A percentile compares a stretch with the other conserved stretches of the same genome.
phyloP scores from a whole-genome alignment of 1,140 invertebrate genomes.

The Tetramorium simillimum region DNA sequence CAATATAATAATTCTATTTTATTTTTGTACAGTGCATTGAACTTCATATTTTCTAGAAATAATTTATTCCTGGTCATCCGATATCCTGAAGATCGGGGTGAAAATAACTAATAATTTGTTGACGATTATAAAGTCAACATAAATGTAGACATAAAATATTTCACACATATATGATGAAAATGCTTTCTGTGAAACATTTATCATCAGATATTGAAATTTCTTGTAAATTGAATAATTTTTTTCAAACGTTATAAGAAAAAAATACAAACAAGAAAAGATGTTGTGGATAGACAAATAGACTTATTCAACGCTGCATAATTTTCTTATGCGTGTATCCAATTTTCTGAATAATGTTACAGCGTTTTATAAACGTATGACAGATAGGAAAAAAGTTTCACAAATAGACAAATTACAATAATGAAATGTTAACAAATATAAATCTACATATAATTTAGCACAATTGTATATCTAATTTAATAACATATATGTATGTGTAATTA shows the following conservation, averaged over 20 bases:
- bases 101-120: conserved; percentile 18
- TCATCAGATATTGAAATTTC: conserved; percentile 10
- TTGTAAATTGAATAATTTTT: not conserved
- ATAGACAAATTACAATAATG: conserved; percentile 54
- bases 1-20: conserved; percentile 15
- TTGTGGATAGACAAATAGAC: conserved; percentile 29
- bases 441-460: conserved; percentile 57
- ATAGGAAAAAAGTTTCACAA: conserved; percentile 55
- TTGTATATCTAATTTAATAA: conserved; percentile 62
- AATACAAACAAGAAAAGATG: not conserved
- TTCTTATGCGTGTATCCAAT: conserved; percentile 50
- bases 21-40: conserved; percentile 31
- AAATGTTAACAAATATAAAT: conserved; percentile 47
- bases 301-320: conserved; percentile 25
- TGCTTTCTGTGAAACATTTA: conserved; percentile 22
- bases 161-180: conserved; percentile 17
- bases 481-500: not conserved
- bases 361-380: conserved; percentile 18
- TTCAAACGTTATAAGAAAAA: not conserved
- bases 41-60: conserved; percentile 15
- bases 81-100: not conserved
- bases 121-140: not conserved
- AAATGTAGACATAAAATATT: conserved; percentile 14
- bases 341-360: conserved; percentile 40
- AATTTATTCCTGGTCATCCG: not conserved